Evolutionary conservation across 2,797 vertebrate genomes (phyloP), one percentile per base, ranked within the genome.

Genomic region (Microctenopoma stevenorrisi): DNA sequence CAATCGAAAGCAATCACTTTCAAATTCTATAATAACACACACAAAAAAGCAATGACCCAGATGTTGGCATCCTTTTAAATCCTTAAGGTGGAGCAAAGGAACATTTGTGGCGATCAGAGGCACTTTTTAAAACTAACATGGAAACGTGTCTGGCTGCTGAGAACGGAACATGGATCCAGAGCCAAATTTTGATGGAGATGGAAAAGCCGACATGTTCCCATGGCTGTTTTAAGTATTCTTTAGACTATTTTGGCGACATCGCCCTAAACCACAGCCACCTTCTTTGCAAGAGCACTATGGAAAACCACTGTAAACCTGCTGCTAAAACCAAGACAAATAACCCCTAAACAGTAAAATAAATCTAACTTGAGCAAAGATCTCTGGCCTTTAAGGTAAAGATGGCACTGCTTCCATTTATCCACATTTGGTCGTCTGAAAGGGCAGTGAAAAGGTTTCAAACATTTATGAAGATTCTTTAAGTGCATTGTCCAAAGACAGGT

Each of bases 171-270:
- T 54, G 63, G 63, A 78, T 85, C 79, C 61, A 14, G n/a, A 75
- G 87, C 74, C 62, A 91, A 87, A 61, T 58, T 86, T 88, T 88
- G 73, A 88, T 35, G 33, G 84, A 86, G 81, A 90, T 86, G 93
- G 93, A 94, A 94, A 94, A 87, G 70, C 73, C 90, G 85, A 92
- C 87, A 84, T 80, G 78, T 93, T 92, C 88, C 85, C 81, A 79
- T 76, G 75, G 62, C 76, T 85, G 71, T 72, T 64, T 58, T 79
- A 54, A 76, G 69, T 68, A 48, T 76, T 81, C 74, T 81, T 77
- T 79, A 64, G 72, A 75, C 67, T 48, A 15, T 54, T 85, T 73
- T 68, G 57, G 62, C 74, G 57, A 35, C 3, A 43, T 51, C 42
- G 48, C 58, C 60, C 61, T 14, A 51, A 30, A 79, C 78, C 71